Evolutionary conservation across 2,797 vertebrate genomes (phyloP).

Genomic region (Agapornis canus): DNA sequence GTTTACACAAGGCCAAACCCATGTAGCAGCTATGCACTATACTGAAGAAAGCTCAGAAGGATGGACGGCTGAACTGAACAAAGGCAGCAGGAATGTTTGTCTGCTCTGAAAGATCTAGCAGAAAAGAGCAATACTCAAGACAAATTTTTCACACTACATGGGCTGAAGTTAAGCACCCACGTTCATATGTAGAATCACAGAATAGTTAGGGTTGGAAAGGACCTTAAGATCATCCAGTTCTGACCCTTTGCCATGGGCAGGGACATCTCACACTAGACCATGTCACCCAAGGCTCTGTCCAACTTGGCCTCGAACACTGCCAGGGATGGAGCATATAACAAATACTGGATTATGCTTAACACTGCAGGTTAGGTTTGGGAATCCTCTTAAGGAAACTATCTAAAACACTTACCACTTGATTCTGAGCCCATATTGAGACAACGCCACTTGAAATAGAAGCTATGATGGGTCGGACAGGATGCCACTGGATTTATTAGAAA

Average conservation of each 20-base stretch:
- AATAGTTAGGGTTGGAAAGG: not conserved
- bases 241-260: not conserved
- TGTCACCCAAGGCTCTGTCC: not conserved
- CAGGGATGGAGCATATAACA: not conserved
- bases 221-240: not conserved
- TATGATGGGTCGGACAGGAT: constrained; percentile 95
- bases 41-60: not conserved
- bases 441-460: constrained; percentile 98
- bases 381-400: not conserved
- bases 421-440: constrained; percentile 98
- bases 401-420: constrained; percentile 90
- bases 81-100: not conserved
- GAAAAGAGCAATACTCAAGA: not conserved
- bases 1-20: not conserved
- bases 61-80: not conserved
- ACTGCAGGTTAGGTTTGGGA: not conserved
- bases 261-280: not conserved
- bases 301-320: not conserved
- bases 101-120: not conserved
- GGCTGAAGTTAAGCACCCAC: not conserved
- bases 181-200: not conserved
- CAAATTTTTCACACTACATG: not conserved
- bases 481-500: constrained; percentile 84
- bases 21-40: not conserved
- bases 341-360: not conserved